phyloP scores from a whole-genome alignment of 2,888 invertebrate genomes.

The Dryococelus australis region DNA sequence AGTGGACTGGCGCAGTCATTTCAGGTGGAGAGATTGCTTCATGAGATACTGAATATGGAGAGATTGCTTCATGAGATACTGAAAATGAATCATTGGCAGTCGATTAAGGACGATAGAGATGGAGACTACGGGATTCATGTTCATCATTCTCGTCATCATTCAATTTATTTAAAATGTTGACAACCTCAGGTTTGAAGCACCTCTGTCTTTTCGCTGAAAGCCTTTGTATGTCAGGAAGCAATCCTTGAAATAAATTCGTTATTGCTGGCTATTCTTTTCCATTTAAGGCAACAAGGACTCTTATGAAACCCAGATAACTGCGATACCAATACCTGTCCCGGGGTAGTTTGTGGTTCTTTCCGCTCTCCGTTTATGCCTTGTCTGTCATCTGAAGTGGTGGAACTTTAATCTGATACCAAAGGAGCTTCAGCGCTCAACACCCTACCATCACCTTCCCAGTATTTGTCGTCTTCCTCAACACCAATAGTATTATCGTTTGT shows the following conservation, averaged over 20 bases:
- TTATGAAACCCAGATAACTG: not conserved
- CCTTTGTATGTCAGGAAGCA: constrained; percentile 2
- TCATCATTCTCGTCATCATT: not conserved
- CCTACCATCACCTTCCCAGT: too few relatives aligned
- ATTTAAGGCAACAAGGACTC: not conserved
- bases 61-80: constrained; percentile 13
- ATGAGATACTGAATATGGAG: not conserved
- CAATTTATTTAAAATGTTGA: not conserved
- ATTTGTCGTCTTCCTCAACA: too few relatives aligned
- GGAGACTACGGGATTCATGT: not conserved
- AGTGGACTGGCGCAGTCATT: not conserved
- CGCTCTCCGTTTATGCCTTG: too few relatives aligned
- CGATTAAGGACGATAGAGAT: not conserved
- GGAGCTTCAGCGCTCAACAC: too few relatives aligned
- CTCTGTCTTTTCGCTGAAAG: not conserved
- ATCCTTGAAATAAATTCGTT: not conserved
- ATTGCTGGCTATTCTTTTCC: not conserved
- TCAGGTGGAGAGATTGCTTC: constrained; percentile 3
- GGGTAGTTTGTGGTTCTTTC: too few relatives aligned
- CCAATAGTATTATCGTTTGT: too few relatives aligned
- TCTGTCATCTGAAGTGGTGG: too few relatives aligned
- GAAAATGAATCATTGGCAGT: not conserved
- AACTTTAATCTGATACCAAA: too few relatives aligned
- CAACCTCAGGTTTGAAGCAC: not conserved
- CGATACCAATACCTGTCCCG: not conserved